Evolutionary conservation across 2,888 invertebrate genomes (phyloP).

Genomic region (Ferdinandea cuprea): DNA sequence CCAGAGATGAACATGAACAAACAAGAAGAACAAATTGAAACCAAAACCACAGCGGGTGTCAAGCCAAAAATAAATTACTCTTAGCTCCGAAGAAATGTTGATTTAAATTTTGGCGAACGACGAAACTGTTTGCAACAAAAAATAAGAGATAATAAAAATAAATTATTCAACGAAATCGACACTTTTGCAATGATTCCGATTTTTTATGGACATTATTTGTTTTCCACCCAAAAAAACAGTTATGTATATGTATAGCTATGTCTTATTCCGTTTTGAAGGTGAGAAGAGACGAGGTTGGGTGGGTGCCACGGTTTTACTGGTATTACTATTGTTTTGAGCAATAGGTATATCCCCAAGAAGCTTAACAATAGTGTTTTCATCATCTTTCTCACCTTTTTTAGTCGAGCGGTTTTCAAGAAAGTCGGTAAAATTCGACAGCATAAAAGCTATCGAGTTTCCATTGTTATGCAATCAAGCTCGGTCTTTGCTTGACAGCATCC

Average conservation of each 20-base stretch:
- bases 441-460: too few relatives aligned
- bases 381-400: too few relatives aligned
- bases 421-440: too few relatives aligned
- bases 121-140: constrained; percentile 18
- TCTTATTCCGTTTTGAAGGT: constrained; percentile 15
- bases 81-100: background rate
- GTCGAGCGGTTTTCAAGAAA: too few relatives aligned
- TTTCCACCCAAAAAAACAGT: background rate
- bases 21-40: background rate
- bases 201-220: constrained; percentile 13
- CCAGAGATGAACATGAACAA: too few relatives aligned
- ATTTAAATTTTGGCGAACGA: background rate
- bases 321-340: background rate
- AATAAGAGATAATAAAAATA: constrained; percentile 32
- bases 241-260: background rate
- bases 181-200: constrained; percentile 50
- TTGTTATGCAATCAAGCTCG: too few relatives aligned
- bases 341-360: background rate
- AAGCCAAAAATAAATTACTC: background rate
- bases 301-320: background rate
- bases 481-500: too few relatives aligned
- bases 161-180: constrained; percentile 52
- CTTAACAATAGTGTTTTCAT: too few relatives aligned
- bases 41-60: background rate
- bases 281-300: background rate